Evolutionary conservation across 2,797 vertebrate genomes (phyloP), one percentile per base, ranked within the genome.

Genomic region (Bryconaethiops microstoma): DNA sequence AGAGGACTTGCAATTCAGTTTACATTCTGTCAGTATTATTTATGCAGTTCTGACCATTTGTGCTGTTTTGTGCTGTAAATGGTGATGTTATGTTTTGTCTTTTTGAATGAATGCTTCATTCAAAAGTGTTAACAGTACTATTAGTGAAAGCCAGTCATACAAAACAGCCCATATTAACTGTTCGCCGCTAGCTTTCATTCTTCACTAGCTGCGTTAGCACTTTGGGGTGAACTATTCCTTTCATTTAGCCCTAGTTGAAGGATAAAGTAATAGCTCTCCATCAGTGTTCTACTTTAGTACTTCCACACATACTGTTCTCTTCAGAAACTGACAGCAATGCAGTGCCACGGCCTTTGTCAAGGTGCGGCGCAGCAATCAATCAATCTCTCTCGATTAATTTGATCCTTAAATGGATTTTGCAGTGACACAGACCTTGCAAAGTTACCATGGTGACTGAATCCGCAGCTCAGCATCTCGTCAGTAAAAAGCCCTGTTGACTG

Each of bases 381-480:
- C 79, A 75, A 74, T 79, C 80, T 82, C 78, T 71, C 80, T 79
- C 83, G 73, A 86, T 88, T 86, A 86, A 88, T 86, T 85, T 83
- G 72, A 85, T 83, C 83, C 77, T 76, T 88, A 83, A 85, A 88
- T 86, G 87, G 85, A 83, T 86, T 88, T 88, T 83, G 78, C 84
- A 81, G 80, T 85, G 79, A 78, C 85, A 86, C 80, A 81, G 82
- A 85, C 79, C 83, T 86, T 85, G 81, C 80, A 83, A 88, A 86
- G 86, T 88, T 88, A 80, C 86, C 86, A 88, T 88, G 86, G 86
- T 78, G 79, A 88, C 76, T 69, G 79, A 86, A 83, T 80, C 77
- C 78, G 25, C 72, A 14, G 83, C 83, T 83, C 82, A 83, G 83
- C 85, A 82, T 85, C 85, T 82, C 83, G 71, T 82, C 81, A 55